Evolutionary conservation across 2,113 vertebrate species (phyloP), one percentile per base, ranked within the genome.

Genomic region (Ancistrus triradiatus): DNA sequence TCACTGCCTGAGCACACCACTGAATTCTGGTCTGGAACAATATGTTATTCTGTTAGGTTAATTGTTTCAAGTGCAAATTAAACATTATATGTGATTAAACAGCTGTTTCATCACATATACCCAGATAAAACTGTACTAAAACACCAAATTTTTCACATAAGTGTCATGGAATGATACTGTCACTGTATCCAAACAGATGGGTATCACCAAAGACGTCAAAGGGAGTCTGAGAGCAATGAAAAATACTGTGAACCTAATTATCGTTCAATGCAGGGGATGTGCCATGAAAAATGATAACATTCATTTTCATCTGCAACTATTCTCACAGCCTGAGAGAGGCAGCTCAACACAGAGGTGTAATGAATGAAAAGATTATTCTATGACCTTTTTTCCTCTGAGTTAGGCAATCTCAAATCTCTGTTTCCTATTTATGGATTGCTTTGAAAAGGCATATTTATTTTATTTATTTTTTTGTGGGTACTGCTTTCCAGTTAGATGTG

Each of bases 241-340:
- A 17, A 46, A 52, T 19, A 46, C 62, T 33, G 18, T 33, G 7
- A 31, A 11, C 10, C 35, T 63, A 42, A 63, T 63, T 63, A 63
- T 44, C 18, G 43, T 53, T 46, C 25, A 22, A 46, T 53, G 38
- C 61, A 53, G 49, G 25, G 8, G 13, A 33, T 10, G 18, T 21
- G 37, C 35, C 24, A 15, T 21, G 24, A 52, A 46, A 44, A 60
- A 51, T 68, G 38, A 53, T 61, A 53, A 52, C 5, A 18, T 24
- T 64, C 38, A 15, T 42, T 46, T 64, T 55, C 38, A 53, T 55
- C 27, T 46, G 2, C 35, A 31, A 53, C 25, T 27, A 24, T 64
- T 53, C 49, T 55, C 28, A 17, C 18, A 46, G 50, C 49, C 60
- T 35, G 35, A 27, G 19, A 40, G 47, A 63, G 35, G 37, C 22